Percentiles rank a stretch among this genome's conserved stretches.
Evolutionary conservation across 2,888 invertebrate genomes (phyloP).

Genomic region (Corbicula japonica): DNA sequence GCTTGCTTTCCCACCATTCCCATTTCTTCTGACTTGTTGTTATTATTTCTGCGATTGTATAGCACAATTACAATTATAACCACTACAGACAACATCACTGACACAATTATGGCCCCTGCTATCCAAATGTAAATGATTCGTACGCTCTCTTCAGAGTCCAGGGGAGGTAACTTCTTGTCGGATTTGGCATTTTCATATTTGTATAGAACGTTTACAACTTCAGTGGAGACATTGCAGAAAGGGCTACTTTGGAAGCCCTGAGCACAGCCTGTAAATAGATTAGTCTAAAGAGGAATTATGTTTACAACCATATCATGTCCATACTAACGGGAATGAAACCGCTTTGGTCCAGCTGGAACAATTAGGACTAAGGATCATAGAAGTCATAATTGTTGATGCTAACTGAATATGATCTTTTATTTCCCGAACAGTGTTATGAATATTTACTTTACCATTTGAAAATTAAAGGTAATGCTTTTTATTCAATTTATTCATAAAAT

Average conservation of each 20-base stretch:
- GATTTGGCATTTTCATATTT: background rate
- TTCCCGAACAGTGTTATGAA: too few relatives aligned
- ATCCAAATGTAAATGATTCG: slow-evolving; percentile 23
- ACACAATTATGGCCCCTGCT: slow-evolving; percentile 9
- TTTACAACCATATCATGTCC: background rate
- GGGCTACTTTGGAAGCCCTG: background rate
- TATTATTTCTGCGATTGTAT: background rate
- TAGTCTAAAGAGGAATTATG: background rate
- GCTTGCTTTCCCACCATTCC: too few relatives aligned
- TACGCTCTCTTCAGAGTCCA: background rate
- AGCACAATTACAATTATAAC: slow-evolving; percentile 3
- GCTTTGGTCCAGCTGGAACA: too few relatives aligned
- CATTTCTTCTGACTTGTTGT: too few relatives aligned
- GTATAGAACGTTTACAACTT: background rate
- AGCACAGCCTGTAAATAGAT: slow-evolving; percentile 4
- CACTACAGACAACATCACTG: slow-evolving; percentile 2
- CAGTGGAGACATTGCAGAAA: background rate
- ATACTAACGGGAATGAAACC: background rate
- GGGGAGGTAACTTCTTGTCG: background rate
- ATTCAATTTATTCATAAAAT: too few relatives aligned
- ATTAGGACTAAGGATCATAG: too few relatives aligned
- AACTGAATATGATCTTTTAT: too few relatives aligned
- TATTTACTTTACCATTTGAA: too few relatives aligned
- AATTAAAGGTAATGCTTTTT: too few relatives aligned
- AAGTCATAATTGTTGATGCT: too few relatives aligned